Percentiles rank a stretch among this genome's conserved stretches.
Conservation (phyloP, 2,888 invertebrate species). For the Campoplex capitator region DNA sequence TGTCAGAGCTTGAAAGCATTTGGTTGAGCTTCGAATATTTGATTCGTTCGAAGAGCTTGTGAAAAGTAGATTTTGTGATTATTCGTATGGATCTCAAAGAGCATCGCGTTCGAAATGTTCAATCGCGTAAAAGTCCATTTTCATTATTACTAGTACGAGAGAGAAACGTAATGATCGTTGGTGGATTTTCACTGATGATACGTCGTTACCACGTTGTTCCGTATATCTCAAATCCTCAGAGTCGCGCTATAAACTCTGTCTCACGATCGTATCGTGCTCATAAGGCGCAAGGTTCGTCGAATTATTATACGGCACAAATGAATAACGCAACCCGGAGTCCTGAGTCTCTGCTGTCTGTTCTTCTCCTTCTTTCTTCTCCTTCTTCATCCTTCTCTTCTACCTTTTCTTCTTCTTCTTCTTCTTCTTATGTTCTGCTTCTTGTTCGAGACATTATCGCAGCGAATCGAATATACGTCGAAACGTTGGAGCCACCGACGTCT, state of each 20-base stretch:
- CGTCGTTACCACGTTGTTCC: slow-evolving; percentile 17
- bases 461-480: slow-evolving; percentile 61
- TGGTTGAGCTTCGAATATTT: neutral
- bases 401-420: slow-evolving; percentile 20
- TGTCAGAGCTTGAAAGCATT: neutral
- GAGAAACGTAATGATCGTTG: slow-evolving; percentile 18
- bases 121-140: slow-evolving; percentile 37
- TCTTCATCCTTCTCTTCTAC: neutral
- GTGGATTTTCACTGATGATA: slow-evolving; percentile 44
- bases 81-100: neutral
- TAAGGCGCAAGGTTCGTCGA: slow-evolving; percentile 45
- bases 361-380: slow-evolving; percentile 38
- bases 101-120: slow-evolving; percentile 5
- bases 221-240: slow-evolving; percentile 28
- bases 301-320: slow-evolving; percentile 68
- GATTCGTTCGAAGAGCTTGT: neutral
- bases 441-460: slow-evolving; percentile 56
- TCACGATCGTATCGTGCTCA: slow-evolving; percentile 60
- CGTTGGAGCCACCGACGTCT: slow-evolving; percentile 52
- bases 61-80: neutral
- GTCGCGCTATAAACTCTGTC: slow-evolving; percentile 53
- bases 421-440: slow-evolving; percentile 49
- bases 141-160: slow-evolving; percentile 28
- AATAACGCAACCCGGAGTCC: slow-evolving; percentile 59
- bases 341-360: slow-evolving; percentile 37